A percentile compares a stretch with the other conserved stretches of the same genome.
These are phyloP conservation scores for Synergus japonicus DNA, from an alignment of 2,888 invertebrate species.

Conservation along the genomic window DNA sequence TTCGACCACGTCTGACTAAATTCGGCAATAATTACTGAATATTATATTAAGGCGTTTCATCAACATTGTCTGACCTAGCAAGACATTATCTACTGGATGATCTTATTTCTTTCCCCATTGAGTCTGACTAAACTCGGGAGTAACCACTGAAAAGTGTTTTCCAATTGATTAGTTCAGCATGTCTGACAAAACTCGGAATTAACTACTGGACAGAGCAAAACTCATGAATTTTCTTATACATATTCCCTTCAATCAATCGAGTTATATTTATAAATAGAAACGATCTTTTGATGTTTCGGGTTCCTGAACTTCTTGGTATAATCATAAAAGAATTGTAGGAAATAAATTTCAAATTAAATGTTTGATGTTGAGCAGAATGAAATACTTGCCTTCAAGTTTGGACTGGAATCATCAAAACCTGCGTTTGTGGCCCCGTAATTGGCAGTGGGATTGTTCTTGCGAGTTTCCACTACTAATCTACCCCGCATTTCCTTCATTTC, in stretches of 20 bases:
- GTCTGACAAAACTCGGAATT: no score
- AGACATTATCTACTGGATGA: no score
- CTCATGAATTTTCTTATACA: not conserved
- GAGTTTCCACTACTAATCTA: conserved; percentile 86
- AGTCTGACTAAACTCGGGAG: no score
- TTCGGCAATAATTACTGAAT: not conserved
- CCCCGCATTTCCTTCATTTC: conserved; percentile 92
- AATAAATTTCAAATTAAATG: not conserved
- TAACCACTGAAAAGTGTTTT: no score
- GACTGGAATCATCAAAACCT: conserved; percentile 85
- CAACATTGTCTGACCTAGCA: no score
- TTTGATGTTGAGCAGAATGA: not conserved
- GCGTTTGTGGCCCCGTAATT: conserved; percentile 93
- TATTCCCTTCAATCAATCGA: not conserved
- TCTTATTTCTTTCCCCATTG: no score
- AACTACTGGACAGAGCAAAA: no score
- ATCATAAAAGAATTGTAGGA: not conserved
- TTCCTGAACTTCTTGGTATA: not conserved
- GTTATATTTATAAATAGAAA: not conserved
- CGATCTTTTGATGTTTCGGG: no score
- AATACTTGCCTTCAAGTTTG: conserved; percentile 77
- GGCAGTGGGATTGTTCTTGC: conserved; percentile 78
- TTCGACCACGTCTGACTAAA: not conserved
- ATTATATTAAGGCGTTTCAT: not conserved
- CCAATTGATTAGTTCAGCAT: no score